Evolutionary conservation across 2,797 vertebrate species (phyloP).

Genomic region (Chelon auratus): DNA sequence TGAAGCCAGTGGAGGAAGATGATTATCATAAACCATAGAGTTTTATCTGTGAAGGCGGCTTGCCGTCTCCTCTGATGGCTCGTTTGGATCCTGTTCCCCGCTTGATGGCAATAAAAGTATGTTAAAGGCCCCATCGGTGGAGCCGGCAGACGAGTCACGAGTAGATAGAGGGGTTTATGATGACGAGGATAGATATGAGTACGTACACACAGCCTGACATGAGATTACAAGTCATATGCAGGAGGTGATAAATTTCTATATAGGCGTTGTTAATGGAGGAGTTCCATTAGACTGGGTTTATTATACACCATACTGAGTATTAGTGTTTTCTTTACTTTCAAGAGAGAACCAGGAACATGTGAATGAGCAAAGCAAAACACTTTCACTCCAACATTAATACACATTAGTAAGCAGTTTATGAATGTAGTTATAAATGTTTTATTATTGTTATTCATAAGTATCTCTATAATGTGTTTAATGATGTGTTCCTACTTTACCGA

Average conservation of each 20-base stretch:
- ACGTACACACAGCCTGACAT: slow-evolving; percentile 5
- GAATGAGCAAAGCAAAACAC: too few relatives aligned
- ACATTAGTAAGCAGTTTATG: too few relatives aligned
- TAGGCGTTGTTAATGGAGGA: too few relatives aligned
- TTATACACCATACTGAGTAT: too few relatives aligned
- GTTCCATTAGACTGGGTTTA: too few relatives aligned
- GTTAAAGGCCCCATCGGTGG: slow-evolving; percentile 43
- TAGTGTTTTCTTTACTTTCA: too few relatives aligned
- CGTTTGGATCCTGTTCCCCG: slow-evolving; percentile 48
- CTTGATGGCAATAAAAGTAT: slow-evolving; percentile 67
- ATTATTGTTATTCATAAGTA: too few relatives aligned
- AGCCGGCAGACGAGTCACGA: slow-evolving; percentile 38
- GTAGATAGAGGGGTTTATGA: slow-evolving; percentile 59
- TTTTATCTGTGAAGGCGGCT: slow-evolving; percentile 51
- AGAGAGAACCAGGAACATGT: too few relatives aligned
- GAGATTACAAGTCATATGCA: not conserved
- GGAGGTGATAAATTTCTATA: not conserved
- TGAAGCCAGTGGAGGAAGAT: slow-evolving; percentile 40
- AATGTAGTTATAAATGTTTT: too few relatives aligned
- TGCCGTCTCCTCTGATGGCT: slow-evolving; percentile 39
- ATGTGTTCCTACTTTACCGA: too few relatives aligned
- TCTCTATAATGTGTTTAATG: too few relatives aligned
- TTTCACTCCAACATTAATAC: too few relatives aligned
- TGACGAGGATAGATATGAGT: slow-evolving; percentile 25
- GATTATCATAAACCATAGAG: slow-evolving; percentile 50